Percentiles rank a stretch among this genome's conserved stretches.
These are phyloP conservation scores for Lemur catta DNA, from an alignment of 2,797 vertebrate genomes.

Conservation along the genomic window DNA sequence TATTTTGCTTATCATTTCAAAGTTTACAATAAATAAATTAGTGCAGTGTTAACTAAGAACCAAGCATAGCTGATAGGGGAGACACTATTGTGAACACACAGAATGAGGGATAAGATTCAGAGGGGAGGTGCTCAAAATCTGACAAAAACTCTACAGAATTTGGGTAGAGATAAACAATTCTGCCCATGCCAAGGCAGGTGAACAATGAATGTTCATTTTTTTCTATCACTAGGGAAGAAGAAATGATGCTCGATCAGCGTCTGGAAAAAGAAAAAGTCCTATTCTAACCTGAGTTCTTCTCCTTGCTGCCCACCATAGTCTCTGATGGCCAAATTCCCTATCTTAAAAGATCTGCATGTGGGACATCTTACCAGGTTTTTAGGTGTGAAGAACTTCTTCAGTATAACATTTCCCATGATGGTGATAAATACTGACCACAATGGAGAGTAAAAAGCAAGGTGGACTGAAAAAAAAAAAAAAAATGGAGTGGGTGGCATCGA, in stretches of 20 bases:
- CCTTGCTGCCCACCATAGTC: not conserved
- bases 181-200: not conserved
- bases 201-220: not conserved
- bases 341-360: not conserved
- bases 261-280: not conserved
- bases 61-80: not conserved
- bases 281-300: not conserved
- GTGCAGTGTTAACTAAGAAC: not conserved
- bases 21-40: not conserved
- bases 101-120: not conserved
- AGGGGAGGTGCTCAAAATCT: not conserved
- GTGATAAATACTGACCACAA: not conserved
- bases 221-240: not conserved
- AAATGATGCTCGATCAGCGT: not conserved
- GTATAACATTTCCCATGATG: not conserved
- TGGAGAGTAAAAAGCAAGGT: not conserved
- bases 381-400: not conserved
- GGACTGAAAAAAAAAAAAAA: not conserved
- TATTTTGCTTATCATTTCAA: not conserved
- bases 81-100: not conserved
- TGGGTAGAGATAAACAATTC: fast-evolving
- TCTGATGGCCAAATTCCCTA: not conserved
- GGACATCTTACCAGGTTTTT: not conserved
- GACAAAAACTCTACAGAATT: not conserved
- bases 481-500: not conserved